Percentiles rank a stretch among this genome's conserved stretches.
These are phyloP conservation scores for Zaprionus obscuricornis DNA, from an alignment of 2,888 invertebrate genomes.

Conservation along the genomic window DNA sequence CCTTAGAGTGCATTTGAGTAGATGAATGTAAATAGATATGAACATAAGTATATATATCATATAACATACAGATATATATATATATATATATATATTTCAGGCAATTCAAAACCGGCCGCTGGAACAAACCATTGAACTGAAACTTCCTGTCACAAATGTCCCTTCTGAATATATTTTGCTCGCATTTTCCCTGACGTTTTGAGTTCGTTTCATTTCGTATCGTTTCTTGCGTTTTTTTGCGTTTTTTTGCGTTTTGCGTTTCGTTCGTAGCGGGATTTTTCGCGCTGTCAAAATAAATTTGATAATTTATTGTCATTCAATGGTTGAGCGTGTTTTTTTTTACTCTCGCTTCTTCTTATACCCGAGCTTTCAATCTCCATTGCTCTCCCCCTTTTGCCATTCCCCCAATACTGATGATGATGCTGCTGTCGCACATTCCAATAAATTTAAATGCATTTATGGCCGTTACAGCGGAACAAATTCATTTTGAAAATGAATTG, in stretches of 20 bases:
- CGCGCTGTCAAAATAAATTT: slow-evolving; percentile 78
- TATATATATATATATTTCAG: slow-evolving; percentile 7
- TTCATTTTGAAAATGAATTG: slow-evolving; percentile 79
- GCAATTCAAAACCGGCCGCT: slow-evolving; percentile 64
- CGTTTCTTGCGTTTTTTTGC: neutral
- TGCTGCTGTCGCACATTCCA: slow-evolving; percentile 53
- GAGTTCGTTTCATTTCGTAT: slow-evolving; percentile 30
- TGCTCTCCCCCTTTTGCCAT: slow-evolving; percentile 9
- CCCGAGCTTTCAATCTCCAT: neutral
- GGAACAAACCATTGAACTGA: slow-evolving; percentile 76
- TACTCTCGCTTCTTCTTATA: slow-evolving; percentile 29
- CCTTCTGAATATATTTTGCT: slow-evolving; percentile 67
- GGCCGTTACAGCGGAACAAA: slow-evolving; percentile 78
- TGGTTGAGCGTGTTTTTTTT: slow-evolving; percentile 53
- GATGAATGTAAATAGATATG: slow-evolving; percentile 13
- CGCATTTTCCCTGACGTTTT: slow-evolving; percentile 72
- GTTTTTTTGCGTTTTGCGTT: no score
- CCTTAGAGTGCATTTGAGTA: slow-evolving; percentile 33
- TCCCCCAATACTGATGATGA: no score
- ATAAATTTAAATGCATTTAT: slow-evolving; percentile 81
- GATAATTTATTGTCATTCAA: slow-evolving; percentile 81
- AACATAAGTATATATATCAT: neutral
- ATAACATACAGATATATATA: neutral
- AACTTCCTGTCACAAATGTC: slow-evolving; percentile 73
- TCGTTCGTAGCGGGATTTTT: slow-evolving; percentile 57